Evolutionary conservation across 2,113 vertebrate species (phyloP).

Genomic region (Gymnorhina tibicen): DNA sequence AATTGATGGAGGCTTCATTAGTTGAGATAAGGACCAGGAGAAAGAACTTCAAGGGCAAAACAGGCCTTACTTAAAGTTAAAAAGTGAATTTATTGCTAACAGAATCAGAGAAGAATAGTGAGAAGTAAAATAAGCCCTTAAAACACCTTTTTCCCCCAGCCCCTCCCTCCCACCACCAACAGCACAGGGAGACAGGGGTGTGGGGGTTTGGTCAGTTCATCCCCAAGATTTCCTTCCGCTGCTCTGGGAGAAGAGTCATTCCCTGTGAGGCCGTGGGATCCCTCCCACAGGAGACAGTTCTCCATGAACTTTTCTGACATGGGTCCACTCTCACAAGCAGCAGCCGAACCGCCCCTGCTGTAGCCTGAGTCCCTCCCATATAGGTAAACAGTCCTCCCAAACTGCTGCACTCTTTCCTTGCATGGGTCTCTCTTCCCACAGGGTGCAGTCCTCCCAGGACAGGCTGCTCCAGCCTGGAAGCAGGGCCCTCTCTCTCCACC

Average conservation of each 20-base stretch:
- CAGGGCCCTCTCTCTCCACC: background rate
- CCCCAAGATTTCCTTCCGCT: background rate
- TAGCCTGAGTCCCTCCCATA: too few species aligned
- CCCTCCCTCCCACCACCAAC: background rate
- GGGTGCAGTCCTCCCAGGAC: background rate
- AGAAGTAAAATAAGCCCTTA: background rate
- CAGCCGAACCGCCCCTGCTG: background rate
- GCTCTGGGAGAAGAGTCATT: background rate
- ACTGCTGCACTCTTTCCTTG: background rate
- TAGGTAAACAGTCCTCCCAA: background rate
- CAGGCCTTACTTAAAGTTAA: background rate
- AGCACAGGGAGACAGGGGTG: background rate
- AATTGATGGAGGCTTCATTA: background rate
- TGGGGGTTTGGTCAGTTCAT: background rate
- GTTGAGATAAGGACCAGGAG: background rate
- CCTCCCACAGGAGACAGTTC: background rate
- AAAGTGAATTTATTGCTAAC: background rate
- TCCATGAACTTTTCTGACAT: fast-evolving
- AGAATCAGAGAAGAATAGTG: background rate
- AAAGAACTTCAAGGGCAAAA: background rate
- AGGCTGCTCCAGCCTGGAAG: background rate
- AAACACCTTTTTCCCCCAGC: background rate
- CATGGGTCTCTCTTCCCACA: background rate
- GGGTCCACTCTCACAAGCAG: background rate
- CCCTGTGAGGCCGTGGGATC: background rate